A percentile compares a stretch with the other conserved stretches of the same genome.
Conservation (phyloP, 2,888 invertebrate species). For the Sesamia inferens region DNA sequence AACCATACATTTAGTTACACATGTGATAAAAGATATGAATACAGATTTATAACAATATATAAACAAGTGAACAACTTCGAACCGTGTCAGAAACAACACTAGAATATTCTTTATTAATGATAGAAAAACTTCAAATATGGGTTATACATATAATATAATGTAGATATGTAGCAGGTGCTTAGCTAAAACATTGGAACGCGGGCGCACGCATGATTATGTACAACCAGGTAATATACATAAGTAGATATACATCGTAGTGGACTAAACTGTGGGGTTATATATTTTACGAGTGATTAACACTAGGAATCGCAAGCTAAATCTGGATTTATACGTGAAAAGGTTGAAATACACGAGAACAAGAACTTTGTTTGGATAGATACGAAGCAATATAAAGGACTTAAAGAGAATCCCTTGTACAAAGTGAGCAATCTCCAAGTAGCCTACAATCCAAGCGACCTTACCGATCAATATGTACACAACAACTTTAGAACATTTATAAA, state of each 20-base stretch:
- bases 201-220: constrained; percentile 82
- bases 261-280: constrained; percentile 79
- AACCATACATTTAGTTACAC: constrained; percentile 85
- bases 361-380: constrained; percentile 82
- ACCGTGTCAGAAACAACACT: constrained; percentile 87
- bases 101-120: constrained; percentile 85
- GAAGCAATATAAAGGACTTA: constrained; percentile 88
- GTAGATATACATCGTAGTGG: constrained; percentile 74
- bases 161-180: constrained; percentile 89
- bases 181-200: constrained; percentile 80
- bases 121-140: constrained; percentile 86
- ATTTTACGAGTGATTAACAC: constrained; percentile 79
- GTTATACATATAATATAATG: constrained; percentile 76
- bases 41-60: constrained; percentile 88
- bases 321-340: constrained; percentile 82
- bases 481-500: constrained; percentile 77
- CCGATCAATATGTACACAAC: constrained; percentile 85
- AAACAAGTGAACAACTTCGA: constrained; percentile 89
- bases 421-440: constrained; percentile 87
- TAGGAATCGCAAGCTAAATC: constrained; percentile 87
- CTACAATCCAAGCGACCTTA: constrained; percentile 86
- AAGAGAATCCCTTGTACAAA: constrained; percentile 88
- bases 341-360: constrained; percentile 79
- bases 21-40: constrained; percentile 88
- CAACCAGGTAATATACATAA: constrained; percentile 79